Conservation (phyloP, 2,797 vertebrate species). For the Peromyscus melanophrys region DNA sequence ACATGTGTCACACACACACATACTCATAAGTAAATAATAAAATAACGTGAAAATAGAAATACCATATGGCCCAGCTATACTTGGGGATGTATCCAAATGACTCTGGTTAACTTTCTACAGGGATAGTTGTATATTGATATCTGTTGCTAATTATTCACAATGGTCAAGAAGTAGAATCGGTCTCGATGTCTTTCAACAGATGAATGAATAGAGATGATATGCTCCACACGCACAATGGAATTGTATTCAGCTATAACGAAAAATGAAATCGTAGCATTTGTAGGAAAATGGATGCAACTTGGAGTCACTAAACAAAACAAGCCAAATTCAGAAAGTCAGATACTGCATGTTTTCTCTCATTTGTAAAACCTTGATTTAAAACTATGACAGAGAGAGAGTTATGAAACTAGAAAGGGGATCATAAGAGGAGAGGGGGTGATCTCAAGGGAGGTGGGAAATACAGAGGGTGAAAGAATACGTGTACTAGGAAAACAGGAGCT, state of each 20-base stretch:
- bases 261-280: background rate
- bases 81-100: background rate
- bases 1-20: background rate
- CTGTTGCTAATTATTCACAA: background rate
- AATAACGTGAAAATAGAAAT: background rate
- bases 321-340: background rate
- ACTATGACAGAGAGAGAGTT: too few relatives aligned
- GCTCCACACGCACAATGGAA: background rate
- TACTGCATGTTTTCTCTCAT: background rate
- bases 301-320: background rate
- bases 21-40: background rate
- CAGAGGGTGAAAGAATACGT: background rate
- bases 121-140: background rate
- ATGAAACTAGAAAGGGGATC: background rate
- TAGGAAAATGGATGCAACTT: background rate
- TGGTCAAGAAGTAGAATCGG: background rate
- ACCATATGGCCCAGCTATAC: background rate
- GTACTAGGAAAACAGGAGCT: background rate
- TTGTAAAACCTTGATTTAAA: background rate
- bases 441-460: background rate
- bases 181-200: background rate
- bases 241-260: background rate
- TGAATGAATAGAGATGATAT: background rate
- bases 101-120: background rate
- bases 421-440: background rate